These are phyloP conservation scores for Uropetala carovei DNA, from an alignment of 2,888 invertebrate genomes.

Conservation along the genomic window DNA sequence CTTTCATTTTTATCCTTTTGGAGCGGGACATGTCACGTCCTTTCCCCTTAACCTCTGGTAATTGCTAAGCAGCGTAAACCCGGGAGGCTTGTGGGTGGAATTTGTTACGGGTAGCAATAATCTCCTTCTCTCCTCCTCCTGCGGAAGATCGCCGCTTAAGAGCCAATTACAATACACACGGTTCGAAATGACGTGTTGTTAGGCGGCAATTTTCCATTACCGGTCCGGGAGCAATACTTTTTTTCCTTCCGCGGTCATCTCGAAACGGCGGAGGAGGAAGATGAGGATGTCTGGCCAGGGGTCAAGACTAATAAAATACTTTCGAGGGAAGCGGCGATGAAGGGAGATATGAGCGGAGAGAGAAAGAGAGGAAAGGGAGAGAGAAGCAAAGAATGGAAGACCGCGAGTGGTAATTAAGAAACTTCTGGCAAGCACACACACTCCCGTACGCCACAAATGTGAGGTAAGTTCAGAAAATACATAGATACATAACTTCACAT, in stretches of 20 bases:
- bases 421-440: neutral
- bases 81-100: constrained; percentile 1
- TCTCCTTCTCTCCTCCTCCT: neutral
- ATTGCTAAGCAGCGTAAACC: constrained; percentile 19
- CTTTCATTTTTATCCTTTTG: neutral
- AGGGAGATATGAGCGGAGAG: constrained; percentile 11
- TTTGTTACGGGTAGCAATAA: constrained; percentile 8
- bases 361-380: neutral
- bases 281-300: neutral
- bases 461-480: neutral
- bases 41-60: neutral
- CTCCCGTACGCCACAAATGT: constrained; percentile 7
- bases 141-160: neutral
- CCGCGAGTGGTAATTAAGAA: neutral
- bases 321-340: neutral
- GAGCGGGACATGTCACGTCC: neutral
- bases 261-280: neutral
- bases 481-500: too few species aligned
- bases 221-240: neutral
- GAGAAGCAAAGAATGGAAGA: neutral
- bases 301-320: constrained; percentile 19
- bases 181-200: neutral
- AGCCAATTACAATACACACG: constrained; percentile 14
- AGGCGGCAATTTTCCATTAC: constrained; percentile 17
- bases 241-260: neutral